Percentiles rank a stretch among this genome's conserved stretches.
Evolutionary conservation across 1,140 invertebrate species (phyloP).

Genomic region (Dendroctonus valens): DNA sequence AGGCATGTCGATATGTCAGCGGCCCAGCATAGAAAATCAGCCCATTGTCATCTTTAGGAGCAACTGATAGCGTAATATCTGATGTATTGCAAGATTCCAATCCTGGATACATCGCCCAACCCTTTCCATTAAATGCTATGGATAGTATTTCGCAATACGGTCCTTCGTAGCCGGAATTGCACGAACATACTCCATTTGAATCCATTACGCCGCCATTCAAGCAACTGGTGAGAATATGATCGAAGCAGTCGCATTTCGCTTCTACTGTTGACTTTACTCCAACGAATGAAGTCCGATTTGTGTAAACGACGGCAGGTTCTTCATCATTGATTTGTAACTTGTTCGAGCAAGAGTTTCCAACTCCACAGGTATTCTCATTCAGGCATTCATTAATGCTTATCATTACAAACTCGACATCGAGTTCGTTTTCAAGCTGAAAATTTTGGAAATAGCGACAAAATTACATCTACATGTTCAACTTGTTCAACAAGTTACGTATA

Average conservation of each 20-base stretch:
- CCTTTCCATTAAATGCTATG: conserved; percentile 82
- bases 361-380: conserved; percentile 62
- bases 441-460: neutral
- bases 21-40: conserved; percentile 93
- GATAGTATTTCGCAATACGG: conserved; percentile 86
- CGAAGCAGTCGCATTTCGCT: conserved; percentile 60
- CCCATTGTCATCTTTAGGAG: conserved; percentile 69
- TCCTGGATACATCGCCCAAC: conserved; percentile 86
- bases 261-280: conserved; percentile 79
- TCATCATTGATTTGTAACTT: conserved; percentile 64
- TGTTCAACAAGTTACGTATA: too few relatives aligned
- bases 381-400: conserved; percentile 87
- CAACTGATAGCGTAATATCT: conserved; percentile 76
- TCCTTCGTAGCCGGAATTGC: conserved; percentile 58
- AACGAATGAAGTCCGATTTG: conserved; percentile 86
- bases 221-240: conserved; percentile 57
- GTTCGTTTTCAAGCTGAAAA: conserved; percentile 62
- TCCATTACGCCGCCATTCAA: conserved; percentile 64
- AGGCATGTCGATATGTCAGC: conserved; percentile 53
- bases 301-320: conserved; percentile 77
- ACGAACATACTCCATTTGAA: conserved; percentile 57
- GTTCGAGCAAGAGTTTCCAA: conserved; percentile 73
- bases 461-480: too few relatives aligned
- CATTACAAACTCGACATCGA: conserved; percentile 74
- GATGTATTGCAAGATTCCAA: conserved; percentile 75